Evolutionary conservation across 2,888 invertebrate species (phyloP), one percentile per base, ranked within the genome.

Genomic region (Petrophora chlorosata): DNA sequence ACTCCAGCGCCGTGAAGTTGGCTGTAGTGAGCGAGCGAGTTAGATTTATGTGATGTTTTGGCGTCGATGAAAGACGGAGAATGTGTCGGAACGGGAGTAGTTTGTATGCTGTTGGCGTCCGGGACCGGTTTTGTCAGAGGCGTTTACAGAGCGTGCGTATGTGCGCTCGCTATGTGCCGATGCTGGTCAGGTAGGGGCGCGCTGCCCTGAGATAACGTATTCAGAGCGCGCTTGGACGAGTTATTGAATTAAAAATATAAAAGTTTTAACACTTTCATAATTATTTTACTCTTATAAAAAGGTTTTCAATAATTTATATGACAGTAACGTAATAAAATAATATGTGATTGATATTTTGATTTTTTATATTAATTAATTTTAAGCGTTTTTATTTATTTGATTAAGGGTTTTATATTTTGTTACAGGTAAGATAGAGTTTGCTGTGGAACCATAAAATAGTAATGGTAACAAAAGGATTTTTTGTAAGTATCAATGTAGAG

Each of bases 91-190:
- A 76, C 78, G 81, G 76, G 76, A 78, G 73, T 79, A 78, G 82
- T 88, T 89, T 86, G 89, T 88, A 85, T 88, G 85, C 85, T 70
- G 75, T 72, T 76, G 68, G 79, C 74, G 78, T 75, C 67, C 62
- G 63, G 66, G 79, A 90, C 90, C 85, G 88, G 90, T 89, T 87
- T 84, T 59, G 76, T 81, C 84, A 83, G 85, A 87, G 90, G 90
- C 90, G 87, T 86, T 85, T 77, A 82, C 80, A 28, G 68, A 70
- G 80, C 73, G 76, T 75, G 80, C 76, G 84, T 86, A 83, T 87
- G 79, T 82, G 85, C 79, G 66, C 59, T 57, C 59, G 71, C 74
- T 88, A 89, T 87, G 49, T 50, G 49, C 39, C 73, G 77, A 3
- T 23, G 25, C 25, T 10, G 25, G 2, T 81, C 85, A 87, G 89